Conservation (phyloP, 2,888 invertebrate genomes). For the Lydus trimaculatus region DNA sequence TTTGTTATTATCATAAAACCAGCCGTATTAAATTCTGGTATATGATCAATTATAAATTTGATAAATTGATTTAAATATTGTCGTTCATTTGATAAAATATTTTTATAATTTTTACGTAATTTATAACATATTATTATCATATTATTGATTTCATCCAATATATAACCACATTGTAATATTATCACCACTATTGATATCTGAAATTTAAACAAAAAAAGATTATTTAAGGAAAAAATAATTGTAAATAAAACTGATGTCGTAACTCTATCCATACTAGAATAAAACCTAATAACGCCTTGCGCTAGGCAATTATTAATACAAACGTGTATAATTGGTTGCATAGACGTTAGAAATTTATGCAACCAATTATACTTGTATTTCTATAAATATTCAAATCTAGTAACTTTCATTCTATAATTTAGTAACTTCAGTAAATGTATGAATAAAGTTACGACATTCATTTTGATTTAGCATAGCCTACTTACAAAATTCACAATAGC, state of each 20-base stretch:
- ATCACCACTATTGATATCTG: neutral
- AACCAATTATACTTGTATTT: neutral
- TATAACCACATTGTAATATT: slow-evolving; percentile 2
- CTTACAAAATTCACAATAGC: neutral
- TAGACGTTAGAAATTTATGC: neutral
- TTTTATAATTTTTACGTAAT: neutral
- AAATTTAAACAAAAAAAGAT: neutral
- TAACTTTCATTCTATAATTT: neutral
- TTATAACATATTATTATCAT: neutral
- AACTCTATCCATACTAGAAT: neutral
- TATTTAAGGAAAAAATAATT: neutral
- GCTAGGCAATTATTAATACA: neutral
- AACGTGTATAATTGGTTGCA: no score
- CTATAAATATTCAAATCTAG: neutral
- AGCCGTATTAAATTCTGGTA: slow-evolving; percentile 5
- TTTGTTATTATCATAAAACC: neutral
- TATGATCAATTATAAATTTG: neutral
- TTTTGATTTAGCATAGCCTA: neutral
- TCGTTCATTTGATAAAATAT: neutral
- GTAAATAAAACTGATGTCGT: neutral
- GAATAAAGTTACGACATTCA: neutral
- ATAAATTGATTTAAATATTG: slow-evolving; percentile 1
- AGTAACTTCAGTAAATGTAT: neutral
- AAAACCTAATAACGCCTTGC: no score
- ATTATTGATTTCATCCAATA: neutral